Base-by-base conservation (phyloP, 2,797 vertebrate species). In the Hydrocynus forskahlii region DNA sequence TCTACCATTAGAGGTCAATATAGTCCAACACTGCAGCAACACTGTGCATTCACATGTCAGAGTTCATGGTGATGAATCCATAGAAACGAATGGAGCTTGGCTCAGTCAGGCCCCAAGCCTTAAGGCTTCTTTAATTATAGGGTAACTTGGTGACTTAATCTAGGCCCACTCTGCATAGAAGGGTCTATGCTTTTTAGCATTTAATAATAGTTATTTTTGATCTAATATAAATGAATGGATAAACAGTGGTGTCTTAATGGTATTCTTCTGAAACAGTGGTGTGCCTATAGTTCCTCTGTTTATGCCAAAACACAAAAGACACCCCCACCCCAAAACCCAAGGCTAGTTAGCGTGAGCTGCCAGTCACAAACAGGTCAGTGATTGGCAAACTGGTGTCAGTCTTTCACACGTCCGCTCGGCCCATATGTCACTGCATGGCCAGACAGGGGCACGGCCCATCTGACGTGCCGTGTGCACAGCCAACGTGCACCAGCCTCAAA, bases 401-500 rank as follows among this genome's bases (percentile, higher is more conserved):
- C 89, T 93, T 94, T 94, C 93, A 91, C 92, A 93, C 90, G 91
- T 92, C 92, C 91, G 90, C 81, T 81, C 88, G 88, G 87, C 88
- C 93, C 90, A 91, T 94, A 92, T 95, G 95, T 91, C 92, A 88
- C 84, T 84, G 89, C 78, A 76, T 75, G 89, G 87, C 90, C 90
- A 82, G 69, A 67, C 23, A 55, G 79, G 88, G 83, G 85, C 87
- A 82, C 84, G 83, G 86, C 68, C 87, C 91, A 90, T 88, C 92
- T 92, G 94, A 66, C 35, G 87, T 88, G 83, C 89, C 90, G 84
- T 91, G 89, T 94, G 88, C 86, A 86, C 88, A 85, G 87, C 59
- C 81, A 67, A 83, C 83, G 85, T 85, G 89, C 88, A 94, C 95
- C 91, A 87, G 84, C 88, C 92, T 93, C 93, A 97, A 97, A 97